Conservation (phyloP, 2,113 vertebrate species). For the Struthio camelus region DNA sequence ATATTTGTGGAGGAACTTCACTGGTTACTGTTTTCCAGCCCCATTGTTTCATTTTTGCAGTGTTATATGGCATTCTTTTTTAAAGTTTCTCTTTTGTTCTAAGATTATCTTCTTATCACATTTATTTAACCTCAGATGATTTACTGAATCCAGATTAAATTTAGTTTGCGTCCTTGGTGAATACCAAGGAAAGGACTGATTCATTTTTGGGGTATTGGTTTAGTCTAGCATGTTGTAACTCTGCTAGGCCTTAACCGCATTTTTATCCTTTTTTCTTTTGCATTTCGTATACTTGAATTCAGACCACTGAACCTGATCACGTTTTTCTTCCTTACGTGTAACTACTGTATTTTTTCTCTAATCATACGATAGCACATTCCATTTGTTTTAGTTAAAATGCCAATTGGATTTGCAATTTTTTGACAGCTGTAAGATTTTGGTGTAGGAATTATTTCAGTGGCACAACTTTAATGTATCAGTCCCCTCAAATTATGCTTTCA, state of each 20-base stretch:
- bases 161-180: not conserved
- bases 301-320: not conserved
- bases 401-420: not conserved
- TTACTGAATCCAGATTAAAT: not conserved
- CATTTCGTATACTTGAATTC: not conserved
- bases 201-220: not conserved
- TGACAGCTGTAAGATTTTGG: not conserved
- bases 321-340: not conserved
- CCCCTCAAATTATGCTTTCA: not conserved
- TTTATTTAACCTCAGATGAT: not conserved
- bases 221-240: not conserved
- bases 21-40: not conserved
- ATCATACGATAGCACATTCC: not conserved
- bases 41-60: not conserved
- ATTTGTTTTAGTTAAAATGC: not conserved
- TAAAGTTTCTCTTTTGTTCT: not conserved
- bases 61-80: not conserved
- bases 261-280: not conserved
- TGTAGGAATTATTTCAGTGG: not conserved
- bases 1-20: not conserved
- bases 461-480: not conserved
- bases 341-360: not conserved
- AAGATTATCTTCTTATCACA: not conserved
- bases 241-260: not conserved
- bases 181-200: not conserved